Conservation (phyloP, 1,140 invertebrate species). For the Drosophila pachea region DNA sequence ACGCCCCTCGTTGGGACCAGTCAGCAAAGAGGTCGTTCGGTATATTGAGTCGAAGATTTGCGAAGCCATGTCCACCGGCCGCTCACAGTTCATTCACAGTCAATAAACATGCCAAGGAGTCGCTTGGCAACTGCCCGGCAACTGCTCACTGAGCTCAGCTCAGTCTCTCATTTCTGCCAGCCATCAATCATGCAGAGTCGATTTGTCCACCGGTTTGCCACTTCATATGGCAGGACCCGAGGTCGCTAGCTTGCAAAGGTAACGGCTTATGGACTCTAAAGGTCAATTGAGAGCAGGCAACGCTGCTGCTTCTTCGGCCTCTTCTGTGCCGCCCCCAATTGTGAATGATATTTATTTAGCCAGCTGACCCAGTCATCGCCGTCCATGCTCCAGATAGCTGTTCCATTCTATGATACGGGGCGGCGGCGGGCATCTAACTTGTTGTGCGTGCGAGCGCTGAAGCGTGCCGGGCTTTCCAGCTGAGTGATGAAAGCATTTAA, state of each 20-base stretch:
- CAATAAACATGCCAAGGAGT: conserved; percentile 30
- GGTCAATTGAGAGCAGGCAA: conserved; percentile 36
- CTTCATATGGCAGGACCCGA: conserved; percentile 4
- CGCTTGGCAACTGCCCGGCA: conserved; percentile 15
- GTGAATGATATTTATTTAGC: conserved; percentile 41
- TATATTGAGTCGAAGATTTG: conserved; percentile 27
- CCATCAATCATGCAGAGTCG: conserved; percentile 35
- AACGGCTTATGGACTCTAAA: conserved; percentile 33
- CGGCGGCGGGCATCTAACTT: conserved; percentile 6
- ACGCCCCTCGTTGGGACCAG: background rate
- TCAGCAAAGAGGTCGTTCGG: conserved; percentile 4
- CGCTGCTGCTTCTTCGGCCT: background rate
- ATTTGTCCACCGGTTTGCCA: conserved; percentile 14
- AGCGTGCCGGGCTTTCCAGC: conserved; percentile 68
- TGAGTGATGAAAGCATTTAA: conserved; percentile 75
- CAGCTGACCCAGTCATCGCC: conserved; percentile 30
- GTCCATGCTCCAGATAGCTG: conserved; percentile 6
- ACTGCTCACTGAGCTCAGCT: conserved; percentile 20
- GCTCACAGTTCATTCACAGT: conserved; percentile 34
- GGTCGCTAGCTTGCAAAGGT: conserved; percentile 28
- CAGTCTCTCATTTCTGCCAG: background rate
- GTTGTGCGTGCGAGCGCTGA: conserved; percentile 56
- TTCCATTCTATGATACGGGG: no score
- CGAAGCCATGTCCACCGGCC: conserved; percentile 6
- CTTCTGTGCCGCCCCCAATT: conserved; percentile 2